These are phyloP conservation scores for Rotaria sp. DNA, from an alignment of 2,888 invertebrate species.

Conservation along the genomic window DNA sequence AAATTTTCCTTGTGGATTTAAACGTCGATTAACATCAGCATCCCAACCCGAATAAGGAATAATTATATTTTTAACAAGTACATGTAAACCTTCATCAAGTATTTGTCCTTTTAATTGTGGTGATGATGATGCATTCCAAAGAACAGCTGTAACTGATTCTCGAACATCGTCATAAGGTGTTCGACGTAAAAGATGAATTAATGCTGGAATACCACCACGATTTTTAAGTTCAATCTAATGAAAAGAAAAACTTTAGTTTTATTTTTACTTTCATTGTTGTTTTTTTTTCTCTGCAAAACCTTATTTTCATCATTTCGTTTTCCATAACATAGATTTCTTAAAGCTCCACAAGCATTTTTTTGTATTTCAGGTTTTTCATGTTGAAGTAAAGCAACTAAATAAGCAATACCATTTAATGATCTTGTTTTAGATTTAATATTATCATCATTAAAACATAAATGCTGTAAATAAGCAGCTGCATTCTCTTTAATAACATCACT, in stretches of 20 bases:
- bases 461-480: slow-evolving; percentile 94
- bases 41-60: slow-evolving; percentile 67
- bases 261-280: background rate
- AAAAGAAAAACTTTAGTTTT: background rate
- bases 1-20: slow-evolving; percentile 61
- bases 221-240: slow-evolving; percentile 75
- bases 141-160: slow-evolving; percentile 77
- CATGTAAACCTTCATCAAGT: slow-evolving; percentile 83
- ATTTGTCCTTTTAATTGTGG: slow-evolving; percentile 89
- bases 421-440: slow-evolving; percentile 90
- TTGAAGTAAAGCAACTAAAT: slow-evolving; percentile 78
- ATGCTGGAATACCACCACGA: slow-evolving; percentile 80
- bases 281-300: background rate
- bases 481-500: slow-evolving; percentile 93
- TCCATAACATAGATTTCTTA: slow-evolving; percentile 91
- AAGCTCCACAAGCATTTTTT: slow-evolving; percentile 89
- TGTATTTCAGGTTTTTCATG: slow-evolving; percentile 90
- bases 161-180: slow-evolving; percentile 83
- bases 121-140: slow-evolving; percentile 98
- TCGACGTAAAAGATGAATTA: slow-evolving; percentile 76
- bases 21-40: background rate
- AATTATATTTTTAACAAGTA: slow-evolving; percentile 83
- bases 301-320: slow-evolving; percentile 71
- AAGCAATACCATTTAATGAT: slow-evolving; percentile 83
- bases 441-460: slow-evolving; percentile 95